Evolutionary conservation across 2,797 vertebrate genomes (phyloP).

Genomic region (Typhlichthys eigenmanni): DNA sequence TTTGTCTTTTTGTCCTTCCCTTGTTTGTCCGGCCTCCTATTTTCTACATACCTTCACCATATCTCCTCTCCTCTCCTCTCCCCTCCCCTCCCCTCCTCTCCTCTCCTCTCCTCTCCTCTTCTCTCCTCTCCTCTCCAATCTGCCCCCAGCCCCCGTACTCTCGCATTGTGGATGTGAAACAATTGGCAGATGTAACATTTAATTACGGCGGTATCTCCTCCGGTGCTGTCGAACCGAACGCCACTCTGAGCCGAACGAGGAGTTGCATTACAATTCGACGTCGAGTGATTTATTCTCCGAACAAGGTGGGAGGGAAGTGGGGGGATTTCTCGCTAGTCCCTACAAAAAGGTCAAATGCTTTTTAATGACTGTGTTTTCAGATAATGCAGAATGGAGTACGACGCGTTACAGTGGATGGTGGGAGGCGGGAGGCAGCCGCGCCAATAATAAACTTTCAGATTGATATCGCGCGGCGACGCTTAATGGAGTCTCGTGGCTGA

Average conservation of each 20-base stretch:
- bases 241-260: slow-evolving; percentile 74
- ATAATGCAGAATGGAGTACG: slow-evolving; percentile 73
- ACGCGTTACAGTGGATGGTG: slow-evolving; percentile 31
- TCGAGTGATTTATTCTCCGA: slow-evolving; percentile 72
- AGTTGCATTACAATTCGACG: slow-evolving; percentile 79
- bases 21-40: slow-evolving; percentile 32
- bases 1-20: slow-evolving; percentile 30
- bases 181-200: slow-evolving; percentile 84
- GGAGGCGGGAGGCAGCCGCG: slow-evolving; percentile 22
- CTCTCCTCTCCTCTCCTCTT: slow-evolving; percentile 33
- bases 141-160: not conserved
- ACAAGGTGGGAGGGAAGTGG: slow-evolving; percentile 58
- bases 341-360: slow-evolving; percentile 84
- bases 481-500: slow-evolving; percentile 76
- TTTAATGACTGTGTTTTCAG: slow-evolving; percentile 85
- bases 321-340: slow-evolving; percentile 77
- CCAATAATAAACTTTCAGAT: slow-evolving; percentile 82
- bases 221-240: slow-evolving; percentile 68
- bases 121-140: slow-evolving; percentile 51
- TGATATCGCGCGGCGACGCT: slow-evolving; percentile 73
- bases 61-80: slow-evolving; percentile 63
- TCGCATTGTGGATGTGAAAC: slow-evolving; percentile 73
- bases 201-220: slow-evolving; percentile 79
- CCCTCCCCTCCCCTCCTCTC: slow-evolving; percentile 44
- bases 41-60: slow-evolving; percentile 14